Percentiles rank a stretch among this genome's conserved stretches.
Evolutionary conservation across 1,140 invertebrate genomes (phyloP).

Genomic region (Plectrocnemia conspersa): DNA sequence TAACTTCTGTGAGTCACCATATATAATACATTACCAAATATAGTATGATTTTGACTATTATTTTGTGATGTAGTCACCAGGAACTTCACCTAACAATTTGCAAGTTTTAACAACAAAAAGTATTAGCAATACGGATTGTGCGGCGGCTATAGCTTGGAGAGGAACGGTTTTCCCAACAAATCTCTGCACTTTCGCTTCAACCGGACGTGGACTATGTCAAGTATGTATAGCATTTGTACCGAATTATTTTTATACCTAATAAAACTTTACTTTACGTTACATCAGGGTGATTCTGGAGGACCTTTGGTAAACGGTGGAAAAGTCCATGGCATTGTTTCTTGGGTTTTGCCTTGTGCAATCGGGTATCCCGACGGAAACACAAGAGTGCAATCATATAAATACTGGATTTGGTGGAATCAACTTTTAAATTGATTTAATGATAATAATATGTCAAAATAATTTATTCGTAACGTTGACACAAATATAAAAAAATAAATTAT

Average conservation of each 20-base stretch:
- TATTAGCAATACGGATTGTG: too few species aligned
- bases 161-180: too few species aligned
- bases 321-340: constrained; percentile 53
- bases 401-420: neutral
- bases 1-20: neutral
- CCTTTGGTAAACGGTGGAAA: constrained; percentile 45
- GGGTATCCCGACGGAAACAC: constrained; percentile 1
- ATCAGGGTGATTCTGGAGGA: constrained; percentile 47
- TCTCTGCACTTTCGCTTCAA: too few species aligned
- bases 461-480: neutral
- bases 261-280: too few species aligned
- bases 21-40: neutral
- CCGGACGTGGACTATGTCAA: too few species aligned
- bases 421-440: too few species aligned
- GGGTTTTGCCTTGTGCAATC: constrained; percentile 46
- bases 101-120: too few species aligned
- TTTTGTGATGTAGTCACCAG: constrained; percentile 41
- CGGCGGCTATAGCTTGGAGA: too few species aligned
- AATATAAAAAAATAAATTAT: neutral
- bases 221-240: too few species aligned
- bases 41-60: neutral
- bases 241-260: too few species aligned
- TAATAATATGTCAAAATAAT: neutral
- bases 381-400: neutral
- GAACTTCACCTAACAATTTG: constrained; percentile 41